Conservation (phyloP, 2,888 invertebrate genomes). For the Piscicola geometra region DNA sequence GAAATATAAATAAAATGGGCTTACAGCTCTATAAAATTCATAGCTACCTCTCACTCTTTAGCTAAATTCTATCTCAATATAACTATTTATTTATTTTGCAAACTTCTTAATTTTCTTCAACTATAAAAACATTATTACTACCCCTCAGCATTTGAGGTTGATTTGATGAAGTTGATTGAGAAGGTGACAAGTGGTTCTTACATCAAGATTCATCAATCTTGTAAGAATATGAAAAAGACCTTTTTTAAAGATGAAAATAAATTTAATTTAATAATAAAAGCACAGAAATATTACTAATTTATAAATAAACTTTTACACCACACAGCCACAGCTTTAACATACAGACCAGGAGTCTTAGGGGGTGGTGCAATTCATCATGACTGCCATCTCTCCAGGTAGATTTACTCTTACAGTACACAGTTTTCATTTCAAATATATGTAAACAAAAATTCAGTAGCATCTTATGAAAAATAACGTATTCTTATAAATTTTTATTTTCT, state of each 20-base stretch:
- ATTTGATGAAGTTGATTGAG: constrained; percentile 16
- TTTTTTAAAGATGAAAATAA: too few species aligned
- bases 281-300: too few species aligned
- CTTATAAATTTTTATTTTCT: not conserved
- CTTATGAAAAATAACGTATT: too few species aligned
- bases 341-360: constrained; percentile 80
- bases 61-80: too few species aligned
- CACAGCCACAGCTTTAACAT: constrained; percentile 76
- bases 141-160: constrained; percentile 75
- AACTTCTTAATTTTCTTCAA: not conserved
- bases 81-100: not conserved
- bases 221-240: not conserved
- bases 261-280: too few species aligned
- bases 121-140: not conserved
- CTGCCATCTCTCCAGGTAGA: constrained; percentile 74
- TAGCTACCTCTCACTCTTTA: too few species aligned
- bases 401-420: constrained; percentile 44
- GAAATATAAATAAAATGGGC: too few species aligned
- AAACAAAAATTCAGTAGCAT: too few species aligned
- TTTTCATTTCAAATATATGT: too few species aligned
- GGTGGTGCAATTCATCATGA: constrained; percentile 85
- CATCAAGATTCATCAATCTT: constrained; percentile 1
- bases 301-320: too few species aligned
- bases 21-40: too few species aligned
- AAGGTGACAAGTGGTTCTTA: constrained; percentile 24